Evolutionary conservation across 2,797 vertebrate species (phyloP).

Genomic region (Myiotriccus ornatus): DNA sequence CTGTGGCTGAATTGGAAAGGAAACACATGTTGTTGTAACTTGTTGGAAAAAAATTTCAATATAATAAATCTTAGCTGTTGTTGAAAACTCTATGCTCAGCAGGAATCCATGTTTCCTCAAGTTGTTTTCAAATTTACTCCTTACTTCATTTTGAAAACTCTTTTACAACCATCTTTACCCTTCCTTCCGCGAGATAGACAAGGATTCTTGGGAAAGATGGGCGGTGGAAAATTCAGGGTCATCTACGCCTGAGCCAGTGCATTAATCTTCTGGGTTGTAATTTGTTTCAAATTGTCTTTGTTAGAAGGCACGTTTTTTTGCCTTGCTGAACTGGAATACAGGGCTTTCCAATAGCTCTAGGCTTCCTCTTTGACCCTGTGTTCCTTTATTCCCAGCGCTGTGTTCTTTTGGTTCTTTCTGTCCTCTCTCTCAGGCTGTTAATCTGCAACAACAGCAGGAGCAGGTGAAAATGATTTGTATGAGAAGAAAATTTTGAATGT

Average conservation of each 20-base stretch:
- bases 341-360: neutral
- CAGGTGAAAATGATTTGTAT: neutral
- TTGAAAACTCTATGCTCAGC: constrained; percentile 20
- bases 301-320: neutral
- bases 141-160: neutral
- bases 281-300: neutral
- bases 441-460: neutral
- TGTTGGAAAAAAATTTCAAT: neutral
- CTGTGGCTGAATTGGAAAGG: constrained; percentile 13
- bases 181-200: neutral
- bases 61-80: constrained; percentile 23
- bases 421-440: neutral
- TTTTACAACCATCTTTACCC: neutral
- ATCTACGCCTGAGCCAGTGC: neutral
- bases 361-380: neutral
- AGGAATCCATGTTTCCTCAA: neutral
- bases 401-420: neutral
- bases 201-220: neutral
- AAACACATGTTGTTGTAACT: neutral
- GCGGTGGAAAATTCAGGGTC: neutral
- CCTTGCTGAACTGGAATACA: neutral
- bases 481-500: neutral
- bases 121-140: constrained; percentile 28
- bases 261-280: neutral
- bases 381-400: neutral